Percentiles rank a stretch among this genome's conserved stretches.
phyloP scores from a whole-genome alignment of 2,113 vertebrate genomes.

The Tragelaphus scriptus region DNA sequence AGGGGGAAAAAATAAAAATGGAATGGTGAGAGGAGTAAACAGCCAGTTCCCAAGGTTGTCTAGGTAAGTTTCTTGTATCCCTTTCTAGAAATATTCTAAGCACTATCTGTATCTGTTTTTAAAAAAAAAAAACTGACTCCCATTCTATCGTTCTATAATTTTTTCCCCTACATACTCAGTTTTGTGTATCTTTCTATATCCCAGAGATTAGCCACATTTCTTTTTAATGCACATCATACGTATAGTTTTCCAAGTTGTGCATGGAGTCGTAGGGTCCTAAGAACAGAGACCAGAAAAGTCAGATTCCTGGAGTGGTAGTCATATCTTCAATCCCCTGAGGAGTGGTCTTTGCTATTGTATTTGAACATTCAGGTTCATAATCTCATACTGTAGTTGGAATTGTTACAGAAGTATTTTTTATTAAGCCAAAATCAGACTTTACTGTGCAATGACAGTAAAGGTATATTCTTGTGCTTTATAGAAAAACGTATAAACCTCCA shows the following conservation, averaged over 20 bases:
- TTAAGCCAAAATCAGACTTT: neutral
- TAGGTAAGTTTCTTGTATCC: neutral
- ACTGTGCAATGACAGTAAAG: neutral
- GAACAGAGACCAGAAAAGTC: neutral
- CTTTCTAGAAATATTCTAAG: neutral
- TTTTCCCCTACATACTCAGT: neutral
- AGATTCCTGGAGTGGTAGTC: neutral
- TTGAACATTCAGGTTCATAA: neutral
- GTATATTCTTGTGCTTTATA: neutral
- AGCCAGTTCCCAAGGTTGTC: neutral
- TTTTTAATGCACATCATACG: neutral
- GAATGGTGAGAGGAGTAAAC: neutral
- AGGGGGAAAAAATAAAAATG: neutral
- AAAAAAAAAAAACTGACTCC: neutral
- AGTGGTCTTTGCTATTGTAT: neutral
- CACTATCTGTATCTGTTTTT: neutral
- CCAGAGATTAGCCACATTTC: neutral
- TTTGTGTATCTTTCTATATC: neutral
- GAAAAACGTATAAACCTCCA: neutral
- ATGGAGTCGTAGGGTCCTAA: neutral
- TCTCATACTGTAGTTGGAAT: neutral
- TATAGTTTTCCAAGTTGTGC: neutral
- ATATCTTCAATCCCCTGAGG: neutral
- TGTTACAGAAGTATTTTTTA: neutral
- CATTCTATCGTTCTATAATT: neutral